Evolutionary conservation across 1,140 invertebrate genomes (phyloP), one percentile per base, ranked within the genome.

Genomic region (Pemphigus obesinymphae): DNA sequence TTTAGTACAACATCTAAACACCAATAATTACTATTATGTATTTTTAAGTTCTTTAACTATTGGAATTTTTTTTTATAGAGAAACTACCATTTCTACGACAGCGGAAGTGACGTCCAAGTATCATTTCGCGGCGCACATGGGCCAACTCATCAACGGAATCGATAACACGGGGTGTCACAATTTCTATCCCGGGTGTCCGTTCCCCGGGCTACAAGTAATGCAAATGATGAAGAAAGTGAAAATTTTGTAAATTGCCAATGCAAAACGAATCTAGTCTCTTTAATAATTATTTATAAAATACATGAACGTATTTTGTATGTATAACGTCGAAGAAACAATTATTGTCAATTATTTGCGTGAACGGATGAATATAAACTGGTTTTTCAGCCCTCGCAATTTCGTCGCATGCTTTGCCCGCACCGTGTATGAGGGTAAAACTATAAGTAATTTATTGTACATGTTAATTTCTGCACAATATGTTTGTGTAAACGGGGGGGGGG

Each of bases 111-210:
- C 92, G 0, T 93, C 92, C 31, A 91, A 91, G 85, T 94, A 93
- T 87, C 92, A 94, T 86, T 94, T 93, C 86, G 93, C 92, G 0
- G 92, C 93, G 8, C 93, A 94, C 85, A 94, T 94, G 93, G 93
- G 93, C 78, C 92, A 94, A 87, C 86, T 94, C 63, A 91, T 94
- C 55, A 88, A 91, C 45, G 92, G 91, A 15, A 87, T 92, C 13
- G 91, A 92, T 84, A 91, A 91, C 84, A 90, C 91, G 84, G 91
- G 91, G 66, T 93, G 92, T 84, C 90, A 92, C 85, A 91, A 92
- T 85, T 92, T 93, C 87, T 93, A 92, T 84, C 91, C 91, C 3
- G 89, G 89, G 29, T 93, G 92, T 85, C 92, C 92, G 7, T 87
- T 92, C 83, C 90, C 91, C 29, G 89, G 91, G 20, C 86, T 89